Base-by-base conservation (phyloP, 2,113 vertebrate species). In the Ciconia maguari region DNA sequence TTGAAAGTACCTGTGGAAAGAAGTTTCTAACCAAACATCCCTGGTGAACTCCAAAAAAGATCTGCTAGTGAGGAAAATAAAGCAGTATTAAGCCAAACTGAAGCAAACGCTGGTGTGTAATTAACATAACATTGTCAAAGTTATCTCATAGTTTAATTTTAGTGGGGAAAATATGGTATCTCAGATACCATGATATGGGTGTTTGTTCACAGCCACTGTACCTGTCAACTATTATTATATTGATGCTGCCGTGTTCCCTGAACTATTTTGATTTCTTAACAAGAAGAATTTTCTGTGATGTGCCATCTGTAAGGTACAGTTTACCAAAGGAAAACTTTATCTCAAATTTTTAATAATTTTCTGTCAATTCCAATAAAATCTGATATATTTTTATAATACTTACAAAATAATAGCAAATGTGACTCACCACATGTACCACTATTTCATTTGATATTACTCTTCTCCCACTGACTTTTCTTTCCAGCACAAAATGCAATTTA, bases 161-260 rank as follows among this genome's bases (percentile, higher is more conserved):
- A 97, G 96, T n/a, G 79, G 72, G 71, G 80, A 94, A 97, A 96
- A 96, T 94, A 70, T 96, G 95, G 96, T 93, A 97, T 96, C 96
- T 96, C 79, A 83, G 95, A 96, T 96, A 96, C 85, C 93, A 71
- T 13, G 94, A 83, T 90, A 94, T 88, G 96, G 88, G 96, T 97
- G 95, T 93, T 95, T 96, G 95, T 96, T 97, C 96, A 93, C 95
- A 96, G 93, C 83, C 92, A 92, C 95, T 93, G 75, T 97, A 97
- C 96, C 96, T 97, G 95, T 96, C 96, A 97, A 87, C 94, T 97
- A 94, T 94, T 96, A 96, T 97, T 96, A 90, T 65, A 95, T 6
- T 79, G 87, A 93, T 83, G 87, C 90, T 88, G 94, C 95, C 48
- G 93, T 98, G 96, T 97, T 96, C 96, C 81, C 96, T 91, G 83